Conservation (phyloP, 2,113 vertebrate genomes). For the Plotosus lineatus region DNA sequence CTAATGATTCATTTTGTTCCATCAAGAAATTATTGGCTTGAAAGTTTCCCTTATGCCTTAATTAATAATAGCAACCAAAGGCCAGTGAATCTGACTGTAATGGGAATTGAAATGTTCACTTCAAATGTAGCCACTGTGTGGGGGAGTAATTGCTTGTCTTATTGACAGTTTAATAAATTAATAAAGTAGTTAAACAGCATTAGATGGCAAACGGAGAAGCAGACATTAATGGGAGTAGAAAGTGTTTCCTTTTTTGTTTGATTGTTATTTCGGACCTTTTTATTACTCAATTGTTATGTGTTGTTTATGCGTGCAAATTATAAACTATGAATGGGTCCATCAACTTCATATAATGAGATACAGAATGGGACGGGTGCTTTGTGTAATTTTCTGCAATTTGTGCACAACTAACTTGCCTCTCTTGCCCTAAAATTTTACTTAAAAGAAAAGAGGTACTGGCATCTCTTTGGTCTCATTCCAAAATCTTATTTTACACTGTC, state of each 20-base stretch:
- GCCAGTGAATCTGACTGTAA: conserved; percentile 74
- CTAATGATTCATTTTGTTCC: conserved; percentile 66
- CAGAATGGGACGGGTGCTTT: neutral
- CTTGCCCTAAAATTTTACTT: conserved; percentile 18
- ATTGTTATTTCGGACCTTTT: too few species aligned
- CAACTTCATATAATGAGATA: neutral
- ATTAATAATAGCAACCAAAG: conserved; percentile 70
- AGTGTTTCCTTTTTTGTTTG: conserved; percentile 42
- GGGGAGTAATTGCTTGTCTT: conserved; percentile 65
- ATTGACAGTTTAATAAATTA: conserved; percentile 63
- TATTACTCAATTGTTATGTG: conserved; percentile 1
- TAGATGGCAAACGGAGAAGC: too few species aligned
- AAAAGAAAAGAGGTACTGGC: conserved; percentile 15
- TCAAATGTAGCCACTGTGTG: conserved; percentile 65
- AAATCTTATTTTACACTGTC: conserved; percentile 41
- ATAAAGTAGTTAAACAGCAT: conserved; percentile 53
- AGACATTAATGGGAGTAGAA: conserved; percentile 52
- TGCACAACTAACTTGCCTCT: neutral
- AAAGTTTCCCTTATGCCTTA: conserved; percentile 66
- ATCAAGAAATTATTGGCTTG: conserved; percentile 67
- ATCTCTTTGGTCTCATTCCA: conserved; percentile 24
- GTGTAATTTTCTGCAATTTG: neutral
- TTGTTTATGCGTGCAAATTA: neutral
- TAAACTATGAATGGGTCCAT: neutral
- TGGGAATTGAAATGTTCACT: conserved; percentile 67